These are phyloP conservation scores for Gobio gobio DNA, from an alignment of 2,113 vertebrate genomes.

Conservation along the genomic window DNA sequence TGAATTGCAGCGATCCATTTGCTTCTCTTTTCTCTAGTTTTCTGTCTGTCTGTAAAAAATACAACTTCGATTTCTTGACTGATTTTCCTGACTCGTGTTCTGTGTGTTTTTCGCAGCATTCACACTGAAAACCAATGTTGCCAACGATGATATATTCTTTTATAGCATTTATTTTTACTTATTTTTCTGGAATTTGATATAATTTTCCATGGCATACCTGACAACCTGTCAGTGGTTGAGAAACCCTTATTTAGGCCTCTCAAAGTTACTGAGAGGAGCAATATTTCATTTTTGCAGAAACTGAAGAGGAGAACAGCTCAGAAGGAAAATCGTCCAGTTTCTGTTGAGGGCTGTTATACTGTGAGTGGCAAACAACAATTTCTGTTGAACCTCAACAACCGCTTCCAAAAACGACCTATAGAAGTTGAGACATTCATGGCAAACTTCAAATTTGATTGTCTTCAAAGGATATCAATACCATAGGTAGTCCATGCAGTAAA, in stretches of 20 bases:
- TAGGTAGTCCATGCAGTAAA: not conserved
- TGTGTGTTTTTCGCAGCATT: too few relatives aligned
- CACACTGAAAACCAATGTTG: too few relatives aligned
- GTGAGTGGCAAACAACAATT: not conserved
- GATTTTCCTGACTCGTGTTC: too few relatives aligned
- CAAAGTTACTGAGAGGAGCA: not conserved
- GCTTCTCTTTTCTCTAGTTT: too few relatives aligned
- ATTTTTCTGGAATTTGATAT: too few relatives aligned
- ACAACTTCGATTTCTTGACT: too few relatives aligned
- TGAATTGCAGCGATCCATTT: too few relatives aligned
- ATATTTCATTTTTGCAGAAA: conserved; percentile 17
- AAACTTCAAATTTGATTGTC: not conserved
- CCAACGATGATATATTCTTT: too few relatives aligned
- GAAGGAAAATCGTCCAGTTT: conserved; percentile 4
- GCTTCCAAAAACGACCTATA: not conserved
- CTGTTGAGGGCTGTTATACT: not conserved
- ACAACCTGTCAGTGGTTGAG: too few relatives aligned
- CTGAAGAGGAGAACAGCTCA: conserved; percentile 11
- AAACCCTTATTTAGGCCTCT: not conserved
- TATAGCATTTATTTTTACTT: too few relatives aligned
- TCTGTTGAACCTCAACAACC: not conserved
- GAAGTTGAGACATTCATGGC: not conserved
- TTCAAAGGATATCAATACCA: not conserved
- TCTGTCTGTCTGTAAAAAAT: too few relatives aligned
- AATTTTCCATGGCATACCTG: too few relatives aligned